These are phyloP conservation scores for Furnarius figulus DNA, from an alignment of 2,113 vertebrate species.

Conservation along the genomic window DNA sequence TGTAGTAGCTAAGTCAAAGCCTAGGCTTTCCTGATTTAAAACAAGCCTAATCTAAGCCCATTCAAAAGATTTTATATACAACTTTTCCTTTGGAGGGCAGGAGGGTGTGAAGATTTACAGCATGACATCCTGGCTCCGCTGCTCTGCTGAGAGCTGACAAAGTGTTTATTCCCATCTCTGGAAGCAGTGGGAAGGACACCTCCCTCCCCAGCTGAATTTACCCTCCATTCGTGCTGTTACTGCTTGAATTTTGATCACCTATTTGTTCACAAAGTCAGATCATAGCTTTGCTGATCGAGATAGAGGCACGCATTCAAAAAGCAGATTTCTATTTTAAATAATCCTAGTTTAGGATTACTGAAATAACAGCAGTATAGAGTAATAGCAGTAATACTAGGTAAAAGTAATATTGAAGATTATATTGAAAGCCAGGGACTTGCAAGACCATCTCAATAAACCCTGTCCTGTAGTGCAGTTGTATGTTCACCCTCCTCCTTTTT, in stretches of 20 bases:
- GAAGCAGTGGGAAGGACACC: neutral
- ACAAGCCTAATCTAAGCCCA: neutral
- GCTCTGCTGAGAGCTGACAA: neutral
- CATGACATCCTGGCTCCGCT: neutral
- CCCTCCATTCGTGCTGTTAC: neutral
- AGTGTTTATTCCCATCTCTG: neutral
- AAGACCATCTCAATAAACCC: neutral
- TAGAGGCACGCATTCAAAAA: neutral
- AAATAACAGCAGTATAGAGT: neutral
- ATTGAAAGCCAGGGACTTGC: neutral
- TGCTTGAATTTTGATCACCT: neutral
- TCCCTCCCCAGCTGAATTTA: neutral
- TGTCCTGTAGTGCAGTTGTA: neutral
- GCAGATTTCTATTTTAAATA: neutral
- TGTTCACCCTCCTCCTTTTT: neutral
- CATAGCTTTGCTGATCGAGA: neutral
- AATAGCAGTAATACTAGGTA: neutral
- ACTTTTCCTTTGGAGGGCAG: neutral
- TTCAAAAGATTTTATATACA: neutral
- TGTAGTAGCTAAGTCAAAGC: slow-evolving; percentile 19
- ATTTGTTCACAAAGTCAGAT: neutral
- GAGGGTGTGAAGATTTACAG: slow-evolving; percentile 25
- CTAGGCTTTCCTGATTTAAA: slow-evolving; percentile 3
- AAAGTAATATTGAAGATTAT: neutral
- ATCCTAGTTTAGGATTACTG: neutral